These are phyloP conservation scores for Serinus canaria DNA, from an alignment of 2,113 vertebrate genomes.

Conservation along the genomic window DNA sequence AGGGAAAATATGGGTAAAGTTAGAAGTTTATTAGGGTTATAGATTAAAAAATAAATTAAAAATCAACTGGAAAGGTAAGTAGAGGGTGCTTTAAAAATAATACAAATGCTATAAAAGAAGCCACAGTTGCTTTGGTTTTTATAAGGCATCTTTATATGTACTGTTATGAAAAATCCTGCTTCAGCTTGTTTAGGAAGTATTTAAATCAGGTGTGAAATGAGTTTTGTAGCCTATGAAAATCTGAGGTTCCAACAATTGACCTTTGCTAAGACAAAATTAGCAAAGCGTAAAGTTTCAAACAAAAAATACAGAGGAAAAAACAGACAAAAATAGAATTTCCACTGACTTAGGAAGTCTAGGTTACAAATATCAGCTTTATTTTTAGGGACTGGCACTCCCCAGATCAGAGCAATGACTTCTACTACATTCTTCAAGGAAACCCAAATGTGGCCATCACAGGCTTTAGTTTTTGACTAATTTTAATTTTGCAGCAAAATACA, in stretches of 20 bases:
- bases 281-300: not conserved
- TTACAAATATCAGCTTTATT: not conserved
- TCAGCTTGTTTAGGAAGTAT: not conserved
- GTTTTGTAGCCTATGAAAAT: not conserved
- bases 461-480: not conserved
- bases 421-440: not conserved
- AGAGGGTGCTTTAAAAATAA: not conserved
- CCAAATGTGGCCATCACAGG: not conserved
- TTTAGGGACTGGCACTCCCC: not conserved
- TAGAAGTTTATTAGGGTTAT: not conserved
- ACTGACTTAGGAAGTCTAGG: not conserved
- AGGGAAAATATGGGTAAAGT: not conserved
- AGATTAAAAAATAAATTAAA: not conserved
- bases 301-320: not conserved
- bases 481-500: not conserved
- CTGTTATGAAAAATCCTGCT: not conserved
- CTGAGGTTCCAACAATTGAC: not conserved
- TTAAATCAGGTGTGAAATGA: slow-evolving; percentile 1
- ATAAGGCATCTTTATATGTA: not conserved
- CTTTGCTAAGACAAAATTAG: not conserved
- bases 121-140: not conserved
- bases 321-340: not conserved
- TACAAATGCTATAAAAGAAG: not conserved
- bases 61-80: not conserved
- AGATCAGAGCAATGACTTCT: not conserved